Evolutionary conservation across 1,140 invertebrate species (phyloP), one percentile per base, ranked within the genome.

Genomic region (Chironomus tepperi): DNA sequence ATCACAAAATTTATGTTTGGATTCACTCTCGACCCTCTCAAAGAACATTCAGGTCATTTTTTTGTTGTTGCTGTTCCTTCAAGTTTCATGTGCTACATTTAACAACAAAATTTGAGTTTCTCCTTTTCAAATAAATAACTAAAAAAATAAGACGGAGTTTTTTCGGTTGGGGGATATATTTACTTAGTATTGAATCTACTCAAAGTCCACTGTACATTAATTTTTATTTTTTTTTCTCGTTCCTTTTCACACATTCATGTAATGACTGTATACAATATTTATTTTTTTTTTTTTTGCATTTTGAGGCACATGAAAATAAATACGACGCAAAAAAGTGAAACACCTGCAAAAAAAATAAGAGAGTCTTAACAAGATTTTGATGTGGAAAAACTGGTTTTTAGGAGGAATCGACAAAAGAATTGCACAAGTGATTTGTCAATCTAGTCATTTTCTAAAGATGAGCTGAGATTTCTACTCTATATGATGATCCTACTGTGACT

Each of bases 341-440:
- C 65, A 70, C 65, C 65, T 70, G 65, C 65, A 70, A 70, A 70
- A 67, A 67, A 70, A 21, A 67, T n/a, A n/a, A n/a, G n/a, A 57
- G 8, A 18, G 16, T 70, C 65, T 5, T 18, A 57, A 57, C 12
- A 57, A 57, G 12, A 57, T n/a, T n/a, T 5, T 57, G 47, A 57
- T 57, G 47, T 57, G 47, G 47, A 57, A 57, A 57, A 57, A 57
- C 47, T n/a, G 47, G 47, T 57, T 57, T 57, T 57, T 57, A 57
- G 47, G 43, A 47, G 43, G 24, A 34, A 34, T 2, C 47, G 15
- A 57, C 47, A 57, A 57, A 57, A 57, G 47, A 57, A 57, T 57
- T 57, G 47, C 47, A 57, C 47, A 57, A 57, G 47, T 57, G 47
- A 57, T 57, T 57, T 57, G 47, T 57, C 47, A 57, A 57, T 57